phyloP scores from a whole-genome alignment of 2,113 vertebrate genomes.

The Odontesthes bonariensis region DNA sequence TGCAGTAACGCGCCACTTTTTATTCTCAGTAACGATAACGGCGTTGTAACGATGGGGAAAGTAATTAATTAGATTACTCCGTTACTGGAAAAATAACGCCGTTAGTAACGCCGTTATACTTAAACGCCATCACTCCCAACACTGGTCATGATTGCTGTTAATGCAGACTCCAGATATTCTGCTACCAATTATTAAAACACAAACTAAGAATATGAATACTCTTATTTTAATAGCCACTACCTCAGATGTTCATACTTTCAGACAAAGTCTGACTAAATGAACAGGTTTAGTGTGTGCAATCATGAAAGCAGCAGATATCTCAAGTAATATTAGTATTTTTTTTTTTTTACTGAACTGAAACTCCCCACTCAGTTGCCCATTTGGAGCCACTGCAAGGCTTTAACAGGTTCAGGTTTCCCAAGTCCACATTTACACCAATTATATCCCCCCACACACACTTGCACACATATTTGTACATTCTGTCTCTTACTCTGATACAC shows the following conservation, averaged over 20 bases:
- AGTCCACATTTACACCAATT: constrained; percentile 46
- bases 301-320: not conserved
- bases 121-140: too few species aligned
- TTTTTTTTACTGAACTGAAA: constrained; percentile 1
- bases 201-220: not conserved
- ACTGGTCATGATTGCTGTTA: not conserved
- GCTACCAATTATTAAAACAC: not conserved
- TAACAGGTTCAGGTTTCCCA: constrained; percentile 69
- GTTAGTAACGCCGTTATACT: too few species aligned
- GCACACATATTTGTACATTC: constrained; percentile 42
- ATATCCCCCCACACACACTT: constrained; percentile 53
- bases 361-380: constrained; percentile 25
- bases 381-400: constrained; percentile 46
- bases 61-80: too few species aligned
- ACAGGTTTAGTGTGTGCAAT: not conserved
- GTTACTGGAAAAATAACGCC: too few species aligned
- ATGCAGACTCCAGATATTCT: not conserved
- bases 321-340: not conserved
- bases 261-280: not conserved
- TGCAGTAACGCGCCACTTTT: too few species aligned
- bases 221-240: not conserved
- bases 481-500: constrained; percentile 37
- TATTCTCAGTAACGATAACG: too few species aligned
- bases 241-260: not conserved
- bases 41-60: too few species aligned